These are phyloP conservation scores for Callipepla californica DNA, from an alignment of 2,113 vertebrate genomes.

Conservation along the genomic window DNA sequence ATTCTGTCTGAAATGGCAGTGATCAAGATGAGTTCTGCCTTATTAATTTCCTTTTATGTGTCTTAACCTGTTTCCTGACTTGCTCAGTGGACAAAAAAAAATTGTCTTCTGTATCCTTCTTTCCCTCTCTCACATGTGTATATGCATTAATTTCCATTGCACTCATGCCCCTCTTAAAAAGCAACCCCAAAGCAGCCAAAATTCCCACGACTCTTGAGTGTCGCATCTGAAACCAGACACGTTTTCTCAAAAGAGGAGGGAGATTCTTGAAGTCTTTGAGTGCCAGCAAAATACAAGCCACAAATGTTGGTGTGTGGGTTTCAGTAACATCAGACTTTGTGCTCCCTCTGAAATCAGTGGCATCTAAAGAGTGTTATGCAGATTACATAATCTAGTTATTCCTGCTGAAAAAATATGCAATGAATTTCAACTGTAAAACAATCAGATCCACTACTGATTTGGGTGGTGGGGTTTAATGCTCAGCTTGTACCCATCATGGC, in stretches of 20 bases:
- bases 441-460: background rate
- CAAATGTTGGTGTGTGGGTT: background rate
- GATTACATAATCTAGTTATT: background rate
- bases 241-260: background rate
- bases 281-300: background rate
- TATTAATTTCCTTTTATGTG: background rate
- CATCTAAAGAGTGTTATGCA: background rate
- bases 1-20: background rate
- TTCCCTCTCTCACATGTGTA: background rate
- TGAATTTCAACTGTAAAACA: background rate
- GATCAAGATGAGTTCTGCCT: background rate
- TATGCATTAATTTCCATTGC: background rate
- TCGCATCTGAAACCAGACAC: background rate
- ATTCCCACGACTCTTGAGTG: background rate
- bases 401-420: background rate
- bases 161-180: background rate
- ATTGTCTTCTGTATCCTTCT: background rate
- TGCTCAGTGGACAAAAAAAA: background rate
- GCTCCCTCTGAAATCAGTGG: background rate
- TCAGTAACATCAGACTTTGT: background rate
- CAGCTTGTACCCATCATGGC: background rate
- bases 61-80: background rate
- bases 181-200: background rate
- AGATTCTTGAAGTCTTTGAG: background rate
- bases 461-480: background rate